These are phyloP conservation scores for Muscicapa comitata DNA, from an alignment of 2,797 vertebrate genomes.

Conservation along the genomic window DNA sequence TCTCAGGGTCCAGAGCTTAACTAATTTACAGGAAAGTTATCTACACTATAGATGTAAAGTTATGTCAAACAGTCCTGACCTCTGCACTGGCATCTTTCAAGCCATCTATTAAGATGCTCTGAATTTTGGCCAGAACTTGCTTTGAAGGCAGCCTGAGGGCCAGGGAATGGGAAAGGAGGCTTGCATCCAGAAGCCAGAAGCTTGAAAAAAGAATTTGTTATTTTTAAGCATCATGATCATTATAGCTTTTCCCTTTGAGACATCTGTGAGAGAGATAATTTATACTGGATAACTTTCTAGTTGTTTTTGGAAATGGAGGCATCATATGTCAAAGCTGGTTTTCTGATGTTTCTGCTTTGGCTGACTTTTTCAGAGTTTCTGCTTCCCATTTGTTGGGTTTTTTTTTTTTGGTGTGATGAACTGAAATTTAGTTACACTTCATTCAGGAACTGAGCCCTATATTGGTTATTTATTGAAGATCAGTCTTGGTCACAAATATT, in stretches of 20 bases:
- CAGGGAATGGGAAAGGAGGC: neutral
- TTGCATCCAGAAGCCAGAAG: neutral
- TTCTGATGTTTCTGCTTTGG: neutral
- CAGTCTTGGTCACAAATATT: neutral
- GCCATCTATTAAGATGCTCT: neutral
- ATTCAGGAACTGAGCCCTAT: neutral
- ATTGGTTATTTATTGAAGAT: neutral
- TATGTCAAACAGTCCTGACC: neutral
- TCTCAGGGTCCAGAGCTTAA: neutral
- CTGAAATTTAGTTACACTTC: neutral
- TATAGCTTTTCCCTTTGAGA: neutral
- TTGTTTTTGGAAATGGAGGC: neutral
- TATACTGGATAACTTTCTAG: neutral
- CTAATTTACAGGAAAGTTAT: neutral
- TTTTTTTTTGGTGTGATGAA: neutral
- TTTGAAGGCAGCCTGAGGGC: neutral
- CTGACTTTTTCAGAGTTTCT: conserved; percentile 17
- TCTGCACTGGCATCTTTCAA: neutral
- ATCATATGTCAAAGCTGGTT: neutral
- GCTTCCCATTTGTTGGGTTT: neutral
- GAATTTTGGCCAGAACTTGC: neutral
- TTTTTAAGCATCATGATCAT: conserved; percentile 2
- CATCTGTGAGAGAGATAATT: conserved; percentile 18
- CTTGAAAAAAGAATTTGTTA: neutral
- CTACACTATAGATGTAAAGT: neutral